These are phyloP conservation scores for Loriculus beryllinus DNA, from an alignment of 2,797 vertebrate genomes.

Conservation along the genomic window DNA sequence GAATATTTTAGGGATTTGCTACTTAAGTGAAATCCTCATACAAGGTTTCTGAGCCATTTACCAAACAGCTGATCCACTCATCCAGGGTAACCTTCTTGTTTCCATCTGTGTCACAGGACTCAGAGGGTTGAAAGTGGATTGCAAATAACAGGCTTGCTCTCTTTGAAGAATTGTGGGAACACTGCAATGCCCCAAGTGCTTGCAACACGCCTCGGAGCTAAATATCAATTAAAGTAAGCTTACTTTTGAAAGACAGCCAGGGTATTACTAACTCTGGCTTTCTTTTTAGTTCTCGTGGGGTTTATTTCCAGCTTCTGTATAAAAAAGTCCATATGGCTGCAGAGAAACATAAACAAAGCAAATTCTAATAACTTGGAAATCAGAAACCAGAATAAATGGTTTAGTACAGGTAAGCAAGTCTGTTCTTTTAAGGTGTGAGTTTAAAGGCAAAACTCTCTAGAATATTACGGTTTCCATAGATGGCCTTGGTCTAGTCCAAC, in stretches of 20 bases:
- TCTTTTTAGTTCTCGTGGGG: background rate
- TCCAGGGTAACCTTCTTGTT: constrained; percentile 78
- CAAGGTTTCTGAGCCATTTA: constrained; percentile 75
- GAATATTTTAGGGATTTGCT: constrained; percentile 12
- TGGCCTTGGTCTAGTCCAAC: background rate
- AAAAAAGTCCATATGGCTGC: background rate
- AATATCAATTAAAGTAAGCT: background rate
- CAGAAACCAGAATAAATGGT: background rate
- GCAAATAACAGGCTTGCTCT: background rate
- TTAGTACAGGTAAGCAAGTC: background rate
- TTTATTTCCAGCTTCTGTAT: background rate
- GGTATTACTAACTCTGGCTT: background rate
- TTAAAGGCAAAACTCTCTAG: background rate
- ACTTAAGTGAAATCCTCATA: constrained; percentile 74
- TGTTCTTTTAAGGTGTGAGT: background rate
- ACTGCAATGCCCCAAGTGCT: background rate
- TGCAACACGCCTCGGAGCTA: background rate
- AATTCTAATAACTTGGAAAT: background rate
- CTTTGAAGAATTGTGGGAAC: constrained; percentile 2
- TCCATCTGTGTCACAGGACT: constrained; percentile 77
- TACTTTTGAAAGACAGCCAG: background rate
- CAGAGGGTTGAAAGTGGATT: background rate
- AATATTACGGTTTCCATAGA: background rate
- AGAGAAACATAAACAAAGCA: background rate
- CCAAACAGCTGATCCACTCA: constrained; percentile 76